Percentiles rank a stretch among this genome's conserved stretches.
phyloP scores from a whole-genome alignment of 2,113 vertebrate species.

The Maccullochella peelii region DNA sequence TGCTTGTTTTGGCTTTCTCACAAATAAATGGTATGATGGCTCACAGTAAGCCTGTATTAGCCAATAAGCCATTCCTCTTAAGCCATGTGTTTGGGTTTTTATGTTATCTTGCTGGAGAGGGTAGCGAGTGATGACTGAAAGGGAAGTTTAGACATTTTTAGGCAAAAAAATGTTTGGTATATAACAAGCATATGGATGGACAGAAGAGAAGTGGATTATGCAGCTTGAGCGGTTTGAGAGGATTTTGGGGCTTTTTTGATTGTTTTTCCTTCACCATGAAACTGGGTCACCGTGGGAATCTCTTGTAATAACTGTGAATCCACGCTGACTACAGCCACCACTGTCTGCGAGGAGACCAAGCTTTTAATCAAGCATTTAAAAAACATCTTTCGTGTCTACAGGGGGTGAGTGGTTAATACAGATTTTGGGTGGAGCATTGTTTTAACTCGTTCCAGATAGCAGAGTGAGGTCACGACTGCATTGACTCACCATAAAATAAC shows the following conservation, averaged over 20 bases:
- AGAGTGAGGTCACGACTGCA: not conserved
- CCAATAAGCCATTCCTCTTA: not conserved
- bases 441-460: not conserved
- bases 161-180: not conserved
- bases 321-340: slow-evolving; percentile 2
- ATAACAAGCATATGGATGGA: not conserved
- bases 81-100: not conserved
- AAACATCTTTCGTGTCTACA: not conserved
- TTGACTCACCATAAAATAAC: slow-evolving; percentile 33
- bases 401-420: not conserved
- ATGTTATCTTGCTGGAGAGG: not conserved
- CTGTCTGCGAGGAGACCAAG: not conserved
- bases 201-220: not conserved
- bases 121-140: not conserved
- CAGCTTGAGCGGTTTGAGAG: slow-evolving; percentile 1
- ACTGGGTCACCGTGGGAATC: slow-evolving; percentile 31
- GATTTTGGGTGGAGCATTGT: not conserved
- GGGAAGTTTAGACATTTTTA: not conserved
- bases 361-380: not conserved
- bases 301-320: not conserved
- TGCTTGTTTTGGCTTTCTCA: slow-evolving; percentile 24
- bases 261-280: slow-evolving; percentile 37
- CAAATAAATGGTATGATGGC: not conserved
- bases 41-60: not conserved
- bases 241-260: slow-evolving; percentile 24